phyloP scores from a whole-genome alignment of 2,888 invertebrate genomes.

The Agrochola lychnidis region DNA sequence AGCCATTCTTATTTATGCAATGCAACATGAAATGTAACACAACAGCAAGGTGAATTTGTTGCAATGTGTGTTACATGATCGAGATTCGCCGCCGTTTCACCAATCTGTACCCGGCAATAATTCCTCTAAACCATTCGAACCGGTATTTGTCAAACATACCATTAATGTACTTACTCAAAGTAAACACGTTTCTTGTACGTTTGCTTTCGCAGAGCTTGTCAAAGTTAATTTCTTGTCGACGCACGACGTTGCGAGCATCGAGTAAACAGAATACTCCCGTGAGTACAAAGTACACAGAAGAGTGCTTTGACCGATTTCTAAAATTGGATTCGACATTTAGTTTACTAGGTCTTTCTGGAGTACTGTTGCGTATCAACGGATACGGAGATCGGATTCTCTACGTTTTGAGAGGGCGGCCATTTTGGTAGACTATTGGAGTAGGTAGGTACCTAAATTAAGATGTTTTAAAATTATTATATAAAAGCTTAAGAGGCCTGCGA shows the following conservation, averaged over 20 bases:
- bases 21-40: no score
- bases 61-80: neutral
- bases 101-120: neutral
- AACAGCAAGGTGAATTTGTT: neutral
- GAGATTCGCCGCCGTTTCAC: neutral
- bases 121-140: neutral
- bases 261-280: slow-evolving; percentile 65
- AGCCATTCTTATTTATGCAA: no score
- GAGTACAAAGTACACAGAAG: slow-evolving; percentile 67
- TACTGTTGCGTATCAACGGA: slow-evolving; percentile 41
- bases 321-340: slow-evolving; percentile 82
- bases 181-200: slow-evolving; percentile 11
- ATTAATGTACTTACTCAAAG: neutral
- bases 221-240: slow-evolving; percentile 49
- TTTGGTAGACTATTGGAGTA: neutral
- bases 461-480: no score
- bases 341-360: slow-evolving; percentile 71
- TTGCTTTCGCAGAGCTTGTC: slow-evolving; percentile 33
- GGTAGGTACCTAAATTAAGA: neutral
- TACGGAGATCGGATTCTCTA: slow-evolving; percentile 2
- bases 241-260: slow-evolving; percentile 10
- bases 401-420: neutral
- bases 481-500: no score
- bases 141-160: neutral
- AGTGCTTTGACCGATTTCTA: slow-evolving; percentile 83